Evolutionary conservation across 2,888 invertebrate species (phyloP).

Genomic region (Drosophila fulvimacula): DNA sequence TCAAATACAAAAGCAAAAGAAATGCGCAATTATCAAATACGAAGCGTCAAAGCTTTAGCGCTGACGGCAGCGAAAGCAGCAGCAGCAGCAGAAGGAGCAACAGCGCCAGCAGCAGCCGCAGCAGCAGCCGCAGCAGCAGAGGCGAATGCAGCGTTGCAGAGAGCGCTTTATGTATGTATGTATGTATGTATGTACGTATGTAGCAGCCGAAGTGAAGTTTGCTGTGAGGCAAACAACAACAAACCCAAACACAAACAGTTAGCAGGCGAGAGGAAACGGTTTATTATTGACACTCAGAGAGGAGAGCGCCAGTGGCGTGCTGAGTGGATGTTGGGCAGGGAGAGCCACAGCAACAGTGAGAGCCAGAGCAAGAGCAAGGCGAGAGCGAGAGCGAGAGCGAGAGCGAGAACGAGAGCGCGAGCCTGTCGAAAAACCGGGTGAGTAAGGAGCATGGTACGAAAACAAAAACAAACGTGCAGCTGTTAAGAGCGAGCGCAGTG

Average conservation of each 20-base stretch:
- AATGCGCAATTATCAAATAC: constrained; percentile 39
- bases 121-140: not conserved
- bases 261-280: constrained; percentile 14
- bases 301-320: constrained; percentile 2
- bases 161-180: not conserved
- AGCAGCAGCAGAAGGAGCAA: not conserved
- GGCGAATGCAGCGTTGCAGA: constrained; percentile 2
- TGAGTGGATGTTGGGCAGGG: not conserved
- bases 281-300: constrained; percentile 23
- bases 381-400: not conserved
- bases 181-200: not conserved
- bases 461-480: constrained; percentile 35
- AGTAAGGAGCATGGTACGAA: constrained; percentile 37
- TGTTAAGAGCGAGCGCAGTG: constrained; percentile 1
- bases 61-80: constrained; percentile 20
- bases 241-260: constrained; percentile 14
- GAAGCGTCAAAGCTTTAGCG: constrained; percentile 1
- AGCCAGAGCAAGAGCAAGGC: not conserved
- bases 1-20: constrained; percentile 45
- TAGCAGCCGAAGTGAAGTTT: constrained; percentile 38
- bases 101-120: not conserved
- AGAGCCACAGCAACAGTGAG: not conserved
- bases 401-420: constrained; percentile 6
- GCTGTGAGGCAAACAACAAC: constrained; percentile 27
- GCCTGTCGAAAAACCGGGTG: constrained; percentile 39